These are phyloP conservation scores for Coenonympha glycerion DNA, from an alignment of 2,888 invertebrate species.

Conservation along the genomic window DNA sequence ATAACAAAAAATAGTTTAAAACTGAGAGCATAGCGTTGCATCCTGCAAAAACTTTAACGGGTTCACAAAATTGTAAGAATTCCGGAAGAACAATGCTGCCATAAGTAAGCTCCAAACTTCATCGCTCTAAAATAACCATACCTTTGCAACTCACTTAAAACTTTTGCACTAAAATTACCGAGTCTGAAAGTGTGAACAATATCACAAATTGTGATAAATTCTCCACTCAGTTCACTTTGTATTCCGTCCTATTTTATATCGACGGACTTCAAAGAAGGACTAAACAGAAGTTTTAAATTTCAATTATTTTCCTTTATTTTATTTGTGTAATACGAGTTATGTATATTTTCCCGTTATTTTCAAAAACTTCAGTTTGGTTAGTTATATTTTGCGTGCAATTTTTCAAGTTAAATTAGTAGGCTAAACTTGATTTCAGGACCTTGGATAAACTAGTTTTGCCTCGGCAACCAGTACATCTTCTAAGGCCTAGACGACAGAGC, in stretches of 20 bases:
- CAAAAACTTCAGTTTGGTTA: too few relatives aligned
- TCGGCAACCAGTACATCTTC: too few relatives aligned
- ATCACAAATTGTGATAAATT: constrained; percentile 18
- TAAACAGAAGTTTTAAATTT: neutral
- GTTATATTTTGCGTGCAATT: too few relatives aligned
- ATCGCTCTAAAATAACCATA: constrained; percentile 7
- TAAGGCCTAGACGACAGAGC: too few relatives aligned
- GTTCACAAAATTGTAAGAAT: neutral
- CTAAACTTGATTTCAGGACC: too few relatives aligned
- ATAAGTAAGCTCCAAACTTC: constrained; percentile 9
- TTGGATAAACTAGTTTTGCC: too few relatives aligned
- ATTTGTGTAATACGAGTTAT: too few relatives aligned
- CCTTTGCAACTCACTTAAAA: constrained; percentile 9
- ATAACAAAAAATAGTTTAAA: neutral
- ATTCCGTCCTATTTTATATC: constrained; percentile 4
- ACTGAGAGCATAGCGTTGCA: neutral
- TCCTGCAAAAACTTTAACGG: neutral
- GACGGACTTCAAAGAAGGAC: neutral
- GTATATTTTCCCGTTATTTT: too few relatives aligned
- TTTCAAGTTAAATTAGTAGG: too few relatives aligned
- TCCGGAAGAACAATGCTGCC: neutral
- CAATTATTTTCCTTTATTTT: too few relatives aligned
- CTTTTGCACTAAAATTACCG: constrained; percentile 14
- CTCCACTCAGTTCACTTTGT: constrained; percentile 2
- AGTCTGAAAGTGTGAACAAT: constrained; percentile 19